These are phyloP conservation scores for Aeoliscus strigatus DNA, from an alignment of 2,797 vertebrate genomes.

Conservation along the genomic window DNA sequence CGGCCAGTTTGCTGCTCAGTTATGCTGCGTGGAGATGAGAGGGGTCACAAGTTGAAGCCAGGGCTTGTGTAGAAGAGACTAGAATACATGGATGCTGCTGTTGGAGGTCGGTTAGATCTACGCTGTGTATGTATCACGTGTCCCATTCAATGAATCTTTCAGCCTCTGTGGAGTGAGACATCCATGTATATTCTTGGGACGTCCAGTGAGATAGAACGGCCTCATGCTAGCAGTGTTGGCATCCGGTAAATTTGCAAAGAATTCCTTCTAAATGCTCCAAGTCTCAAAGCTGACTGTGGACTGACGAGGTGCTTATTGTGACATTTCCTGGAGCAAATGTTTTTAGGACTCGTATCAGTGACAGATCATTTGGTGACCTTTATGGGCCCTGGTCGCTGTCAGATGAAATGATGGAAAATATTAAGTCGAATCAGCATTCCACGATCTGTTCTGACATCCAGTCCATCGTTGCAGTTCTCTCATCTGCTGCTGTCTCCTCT, in stretches of 20 bases:
- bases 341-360: too few species aligned
- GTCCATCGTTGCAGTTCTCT: too few species aligned
- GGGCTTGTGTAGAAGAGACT: too few species aligned
- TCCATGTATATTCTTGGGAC: conserved; percentile 38
- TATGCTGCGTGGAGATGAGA: conserved; percentile 7
- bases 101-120: too few species aligned
- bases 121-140: conserved; percentile 9
- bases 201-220: conserved; percentile 52
- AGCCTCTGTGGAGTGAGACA: conserved; percentile 24
- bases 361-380: too few species aligned
- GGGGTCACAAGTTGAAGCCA: conserved; percentile 7
- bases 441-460: conserved; percentile 3
- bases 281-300: conserved; percentile 6
- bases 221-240: conserved; percentile 22
- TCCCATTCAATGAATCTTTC: conserved; percentile 36
- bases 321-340: background rate
- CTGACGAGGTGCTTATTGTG: background rate
- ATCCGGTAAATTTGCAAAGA: conserved; percentile 15
- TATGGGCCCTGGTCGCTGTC: too few species aligned
- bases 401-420: conserved; percentile 2
- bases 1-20: conserved; percentile 45
- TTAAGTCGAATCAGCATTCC: conserved; percentile 12
- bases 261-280: conserved; percentile 13
- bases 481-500: background rate
- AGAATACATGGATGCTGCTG: too few species aligned